Evolutionary conservation across 1,140 invertebrate species (phyloP), one percentile per base, ranked within the genome.

Genomic region (Euwallacea fornicatus): DNA sequence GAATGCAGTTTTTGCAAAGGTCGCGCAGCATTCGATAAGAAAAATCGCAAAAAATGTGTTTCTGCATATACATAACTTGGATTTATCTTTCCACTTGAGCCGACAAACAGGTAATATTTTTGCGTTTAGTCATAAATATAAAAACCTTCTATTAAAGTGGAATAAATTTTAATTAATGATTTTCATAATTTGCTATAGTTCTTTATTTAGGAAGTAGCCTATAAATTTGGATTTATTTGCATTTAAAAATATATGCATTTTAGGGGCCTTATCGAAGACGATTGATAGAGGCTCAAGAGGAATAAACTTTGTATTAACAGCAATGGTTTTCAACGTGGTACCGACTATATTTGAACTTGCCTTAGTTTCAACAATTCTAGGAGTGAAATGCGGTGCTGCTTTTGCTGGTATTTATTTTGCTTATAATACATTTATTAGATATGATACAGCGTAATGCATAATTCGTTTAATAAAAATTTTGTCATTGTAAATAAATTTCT

Each of bases 1-100:
- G 62, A 99, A 99, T 85, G 97, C 97, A 7, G 95, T 99, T 16
- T 99, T 99, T 85, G 97, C 97, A 6, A 93, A 91, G 83, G 98
- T 99, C n/a, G 96, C 98, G 0, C 97, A 99, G 81, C 91, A 94
- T 82, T 99, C 97, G 7, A 98, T 99, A 73, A 83, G 97, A 60
- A 90, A 91, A 83, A 93, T 99, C 72, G 95, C 97, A 0, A 91
- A 88, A 81, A 98, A 97, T 83, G 96, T 99, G 8, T 99, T 99
- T 82, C 83, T 93, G n/a, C 98, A 99, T 85, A 84, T 99, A 41
- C 98, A 99, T 81, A 93, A 92, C 81, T 84, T 99, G 70, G 98
- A 99, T 84, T 85, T 99, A 43, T 86, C 88, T 68, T 99, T 99
- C 84, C 98, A 99, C 84, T 84, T 99, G 7, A 90, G 88, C 64